Percentiles rank a stretch among this genome's conserved stretches.
phyloP scores from a whole-genome alignment of 2,888 invertebrate genomes.

The Lasioglossum calceatum region DNA sequence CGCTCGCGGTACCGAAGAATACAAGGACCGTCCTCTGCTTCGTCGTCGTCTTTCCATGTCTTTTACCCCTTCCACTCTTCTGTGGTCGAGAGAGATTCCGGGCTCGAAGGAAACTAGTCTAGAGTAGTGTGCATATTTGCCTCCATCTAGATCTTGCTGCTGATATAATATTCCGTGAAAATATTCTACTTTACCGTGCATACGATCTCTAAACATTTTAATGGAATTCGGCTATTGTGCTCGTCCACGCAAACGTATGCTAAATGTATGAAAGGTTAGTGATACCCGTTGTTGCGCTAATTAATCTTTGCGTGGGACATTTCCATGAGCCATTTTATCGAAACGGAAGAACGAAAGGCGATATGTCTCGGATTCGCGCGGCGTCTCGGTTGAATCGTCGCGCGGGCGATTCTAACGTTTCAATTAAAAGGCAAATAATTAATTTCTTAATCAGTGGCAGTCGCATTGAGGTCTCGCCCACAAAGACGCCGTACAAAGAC shows the following conservation, averaged over 20 bases:
- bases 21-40: slow-evolving; percentile 30
- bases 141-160: background rate
- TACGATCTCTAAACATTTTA: background rate
- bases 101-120: slow-evolving; percentile 22
- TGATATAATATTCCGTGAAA: background rate
- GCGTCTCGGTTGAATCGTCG: slow-evolving; percentile 8
- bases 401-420: background rate
- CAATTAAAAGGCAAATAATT: slow-evolving; percentile 50
- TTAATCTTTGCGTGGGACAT: background rate
- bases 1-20: slow-evolving; percentile 50
- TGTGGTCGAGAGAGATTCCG: background rate
- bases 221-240: background rate
- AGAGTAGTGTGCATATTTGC: slow-evolving; percentile 11
- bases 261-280: background rate
- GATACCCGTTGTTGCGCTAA: background rate
- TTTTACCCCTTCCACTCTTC: background rate
- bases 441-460: slow-evolving; percentile 58
- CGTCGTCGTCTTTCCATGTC: slow-evolving; percentile 22
- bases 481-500: slow-evolving; percentile 50
- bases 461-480: slow-evolving; percentile 35
- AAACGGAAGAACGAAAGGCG: background rate
- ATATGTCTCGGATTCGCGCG: background rate
- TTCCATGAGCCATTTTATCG: background rate
- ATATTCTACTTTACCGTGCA: background rate
- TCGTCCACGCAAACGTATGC: background rate